phyloP scores from a whole-genome alignment of 2,797 vertebrate species.

The Dermochelys coriacea region DNA sequence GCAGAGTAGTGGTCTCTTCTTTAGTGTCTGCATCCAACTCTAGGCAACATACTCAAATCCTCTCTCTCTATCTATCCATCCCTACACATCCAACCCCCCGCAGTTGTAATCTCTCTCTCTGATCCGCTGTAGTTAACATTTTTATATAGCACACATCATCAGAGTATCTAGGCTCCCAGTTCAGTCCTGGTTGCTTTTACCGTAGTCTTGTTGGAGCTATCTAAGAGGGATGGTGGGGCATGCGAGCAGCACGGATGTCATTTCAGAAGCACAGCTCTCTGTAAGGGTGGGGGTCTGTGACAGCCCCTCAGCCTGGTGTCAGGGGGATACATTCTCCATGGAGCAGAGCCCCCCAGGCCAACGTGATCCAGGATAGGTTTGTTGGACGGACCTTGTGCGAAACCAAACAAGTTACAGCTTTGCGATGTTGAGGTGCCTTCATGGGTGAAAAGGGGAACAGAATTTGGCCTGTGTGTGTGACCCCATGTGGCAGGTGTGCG shows the following conservation, averaged over 20 bases:
- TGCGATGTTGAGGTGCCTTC: too few relatives aligned
- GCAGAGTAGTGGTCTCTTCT: too few relatives aligned
- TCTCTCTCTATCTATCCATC: background rate
- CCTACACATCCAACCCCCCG: background rate
- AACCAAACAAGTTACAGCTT: background rate
- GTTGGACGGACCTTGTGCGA: background rate
- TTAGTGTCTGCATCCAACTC: background rate
- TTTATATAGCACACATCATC: too few relatives aligned
- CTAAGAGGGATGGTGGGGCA: background rate
- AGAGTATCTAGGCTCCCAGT: background rate
- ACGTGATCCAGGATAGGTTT: background rate
- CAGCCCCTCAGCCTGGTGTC: too few relatives aligned
- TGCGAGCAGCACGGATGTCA: too few relatives aligned
- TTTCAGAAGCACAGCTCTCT: background rate
- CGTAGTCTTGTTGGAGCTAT: too few relatives aligned
- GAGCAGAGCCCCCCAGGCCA: background rate
- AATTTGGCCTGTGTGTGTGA: background rate
- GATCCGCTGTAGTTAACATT: background rate
- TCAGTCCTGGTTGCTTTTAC: background rate
- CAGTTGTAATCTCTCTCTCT: background rate
- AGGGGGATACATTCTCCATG: background rate
- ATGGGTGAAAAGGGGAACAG: background rate
- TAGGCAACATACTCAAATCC: background rate
- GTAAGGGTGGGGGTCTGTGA: too few relatives aligned
- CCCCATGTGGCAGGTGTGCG: background rate